Conservation (phyloP, 2,888 invertebrate genomes). For the Drosophila rubida region DNA sequence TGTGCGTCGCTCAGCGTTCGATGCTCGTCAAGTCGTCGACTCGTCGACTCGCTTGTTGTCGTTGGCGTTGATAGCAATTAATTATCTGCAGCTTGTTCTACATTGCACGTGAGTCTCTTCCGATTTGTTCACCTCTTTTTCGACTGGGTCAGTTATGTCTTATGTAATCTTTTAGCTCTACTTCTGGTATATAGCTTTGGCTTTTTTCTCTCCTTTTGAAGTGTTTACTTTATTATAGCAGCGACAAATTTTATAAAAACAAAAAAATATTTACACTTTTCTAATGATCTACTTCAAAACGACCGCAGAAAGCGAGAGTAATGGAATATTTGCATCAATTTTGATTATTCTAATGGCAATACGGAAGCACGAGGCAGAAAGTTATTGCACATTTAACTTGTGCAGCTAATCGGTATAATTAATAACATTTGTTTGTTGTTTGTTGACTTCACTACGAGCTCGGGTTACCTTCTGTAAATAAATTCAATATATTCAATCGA, state of each 20-base stretch:
- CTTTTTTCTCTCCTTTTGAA: background rate
- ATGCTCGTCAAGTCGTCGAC: background rate
- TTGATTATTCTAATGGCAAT: background rate
- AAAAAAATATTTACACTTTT: too few species aligned
- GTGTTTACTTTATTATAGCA: background rate
- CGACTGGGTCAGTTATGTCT: constrained; percentile 32
- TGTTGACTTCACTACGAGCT: background rate
- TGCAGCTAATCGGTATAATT: background rate
- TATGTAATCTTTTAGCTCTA: background rate
- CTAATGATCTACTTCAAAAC: too few species aligned
- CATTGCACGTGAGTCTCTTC: constrained; percentile 27
- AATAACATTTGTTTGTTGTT: background rate
- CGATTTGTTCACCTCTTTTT: constrained; percentile 5
- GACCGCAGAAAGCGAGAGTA: too few species aligned
- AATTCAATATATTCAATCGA: background rate
- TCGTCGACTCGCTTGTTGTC: background rate
- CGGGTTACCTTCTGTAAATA: background rate
- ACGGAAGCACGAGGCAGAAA: background rate
- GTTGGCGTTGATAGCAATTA: constrained; percentile 32
- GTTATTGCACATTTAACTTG: background rate
- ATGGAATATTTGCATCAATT: too few species aligned
- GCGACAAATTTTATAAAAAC: too few species aligned
- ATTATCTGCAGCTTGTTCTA: constrained; percentile 16
- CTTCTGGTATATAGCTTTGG: background rate
- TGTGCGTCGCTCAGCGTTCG: constrained; percentile 10